Evolutionary conservation across 2,888 invertebrate genomes (phyloP).

Genomic region (Epirrhoe tristata): DNA sequence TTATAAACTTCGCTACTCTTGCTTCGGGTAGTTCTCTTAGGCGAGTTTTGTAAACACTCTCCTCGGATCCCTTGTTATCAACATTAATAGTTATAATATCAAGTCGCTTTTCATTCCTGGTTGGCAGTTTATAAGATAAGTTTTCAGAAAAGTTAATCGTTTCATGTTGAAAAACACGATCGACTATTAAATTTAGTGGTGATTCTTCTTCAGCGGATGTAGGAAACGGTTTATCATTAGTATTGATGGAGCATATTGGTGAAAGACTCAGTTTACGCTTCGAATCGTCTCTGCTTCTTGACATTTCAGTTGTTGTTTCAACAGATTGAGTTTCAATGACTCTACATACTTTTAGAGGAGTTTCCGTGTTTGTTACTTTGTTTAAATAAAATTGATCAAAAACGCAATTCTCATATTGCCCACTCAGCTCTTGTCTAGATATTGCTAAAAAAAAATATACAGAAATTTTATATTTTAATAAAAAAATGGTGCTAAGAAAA

Average conservation of each 20-base stretch:
- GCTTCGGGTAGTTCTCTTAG: slow-evolving; percentile 56
- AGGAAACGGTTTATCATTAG: slow-evolving; percentile 44
- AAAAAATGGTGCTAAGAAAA: neutral
- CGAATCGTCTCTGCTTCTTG: slow-evolving; percentile 31
- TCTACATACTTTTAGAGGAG: slow-evolving; percentile 22
- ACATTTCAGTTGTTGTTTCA: slow-evolving; percentile 32
- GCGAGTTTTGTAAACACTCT: slow-evolving; percentile 20
- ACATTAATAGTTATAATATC: slow-evolving; percentile 16
- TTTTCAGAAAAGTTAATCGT: slow-evolving; percentile 6
- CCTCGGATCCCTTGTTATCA: neutral
- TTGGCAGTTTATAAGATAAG: slow-evolving; percentile 14
- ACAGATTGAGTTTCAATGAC: slow-evolving; percentile 27
- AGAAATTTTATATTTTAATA: neutral
- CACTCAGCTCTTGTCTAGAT: neutral
- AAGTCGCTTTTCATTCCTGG: slow-evolving; percentile 12
- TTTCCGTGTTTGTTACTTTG: slow-evolving; percentile 49
- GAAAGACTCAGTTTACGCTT: slow-evolving; percentile 55
- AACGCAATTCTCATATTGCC: neutral
- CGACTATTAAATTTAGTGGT: slow-evolving; percentile 19
- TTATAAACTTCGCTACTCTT: slow-evolving; percentile 60
- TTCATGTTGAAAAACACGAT: slow-evolving; percentile 24
- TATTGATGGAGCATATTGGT: slow-evolving; percentile 62
- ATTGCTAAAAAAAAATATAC: slow-evolving; percentile 17
- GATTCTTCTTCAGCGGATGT: slow-evolving; percentile 10
- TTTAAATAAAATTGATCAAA: slow-evolving; percentile 29